phyloP scores from a whole-genome alignment of 2,797 vertebrate species.

The Pampus argenteus region DNA sequence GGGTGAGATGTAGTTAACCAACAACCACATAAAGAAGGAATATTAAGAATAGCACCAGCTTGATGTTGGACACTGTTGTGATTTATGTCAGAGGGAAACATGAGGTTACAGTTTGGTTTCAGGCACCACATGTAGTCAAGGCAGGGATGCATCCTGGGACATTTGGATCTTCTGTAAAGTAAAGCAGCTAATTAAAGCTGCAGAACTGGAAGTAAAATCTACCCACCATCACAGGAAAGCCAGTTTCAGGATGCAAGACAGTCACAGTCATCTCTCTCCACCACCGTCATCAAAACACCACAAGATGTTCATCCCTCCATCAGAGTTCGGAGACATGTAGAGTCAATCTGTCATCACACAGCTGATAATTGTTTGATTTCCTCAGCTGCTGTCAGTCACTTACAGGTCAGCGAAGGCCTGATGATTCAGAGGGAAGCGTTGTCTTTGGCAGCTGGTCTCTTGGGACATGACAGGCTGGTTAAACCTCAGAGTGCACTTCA shows the following conservation, averaged over 20 bases:
- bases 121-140: slow-evolving; percentile 15
- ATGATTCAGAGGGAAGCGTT: not conserved
- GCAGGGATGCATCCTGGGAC: slow-evolving; percentile 18
- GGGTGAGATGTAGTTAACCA: too few species aligned
- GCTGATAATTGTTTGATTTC: not conserved
- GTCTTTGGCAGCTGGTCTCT: slow-evolving; percentile 8
- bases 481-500: slow-evolving; percentile 3
- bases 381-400: not conserved
- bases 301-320: too few species aligned
- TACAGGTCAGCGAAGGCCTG: slow-evolving; percentile 11
- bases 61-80: too few species aligned
- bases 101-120: slow-evolving; percentile 16
- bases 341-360: not conserved
- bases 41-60: not conserved
- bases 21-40: too few species aligned
- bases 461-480: slow-evolving; percentile 12
- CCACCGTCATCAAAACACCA: too few species aligned
- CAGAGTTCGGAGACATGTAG: too few species aligned
- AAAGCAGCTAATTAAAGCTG: slow-evolving; percentile 37
- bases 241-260: not conserved
- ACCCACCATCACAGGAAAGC: not conserved
- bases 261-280: not conserved
- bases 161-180: slow-evolving; percentile 8
- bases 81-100: too few species aligned
- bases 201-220: not conserved